These are phyloP conservation scores for Chromis chromis DNA, from an alignment of 2,797 vertebrate species.

Conservation along the genomic window DNA sequence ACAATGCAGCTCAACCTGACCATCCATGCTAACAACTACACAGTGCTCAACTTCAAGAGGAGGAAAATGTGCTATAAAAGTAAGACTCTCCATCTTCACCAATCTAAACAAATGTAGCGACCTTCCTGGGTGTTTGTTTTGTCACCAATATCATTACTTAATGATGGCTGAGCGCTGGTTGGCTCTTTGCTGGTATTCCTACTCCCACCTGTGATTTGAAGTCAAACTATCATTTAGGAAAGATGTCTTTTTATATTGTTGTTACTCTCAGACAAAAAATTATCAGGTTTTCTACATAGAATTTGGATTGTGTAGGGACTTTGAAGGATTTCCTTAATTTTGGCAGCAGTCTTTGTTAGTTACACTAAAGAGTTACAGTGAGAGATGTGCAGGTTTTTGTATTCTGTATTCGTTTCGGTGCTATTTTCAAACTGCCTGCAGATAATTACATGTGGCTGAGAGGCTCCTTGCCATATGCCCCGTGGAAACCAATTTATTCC, in stretches of 20 bases:
- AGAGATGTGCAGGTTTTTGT: constrained; percentile 26
- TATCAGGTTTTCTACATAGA: not conserved
- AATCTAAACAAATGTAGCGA: not conserved
- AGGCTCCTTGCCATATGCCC: constrained; percentile 42
- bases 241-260: not conserved
- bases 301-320: not conserved
- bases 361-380: not conserved
- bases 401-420: constrained; percentile 9
- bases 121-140: not conserved
- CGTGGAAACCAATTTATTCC: constrained; percentile 49
- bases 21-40: constrained; percentile 93
- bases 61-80: constrained; percentile 99
- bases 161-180: not conserved
- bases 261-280: not conserved
- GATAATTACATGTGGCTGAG: constrained; percentile 58
- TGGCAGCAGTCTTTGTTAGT: not conserved
- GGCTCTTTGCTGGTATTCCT: no score
- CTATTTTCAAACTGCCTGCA: constrained; percentile 55
- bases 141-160: not conserved
- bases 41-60: constrained; percentile 98
- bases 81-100: constrained; percentile 78
- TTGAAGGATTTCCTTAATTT: not conserved
- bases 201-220: no score
- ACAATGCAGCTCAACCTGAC: constrained; percentile 97
- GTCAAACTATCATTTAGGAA: not conserved